Evolutionary conservation across 2,113 vertebrate genomes (phyloP).

Genomic region (Amblyopsis rosae): DNA sequence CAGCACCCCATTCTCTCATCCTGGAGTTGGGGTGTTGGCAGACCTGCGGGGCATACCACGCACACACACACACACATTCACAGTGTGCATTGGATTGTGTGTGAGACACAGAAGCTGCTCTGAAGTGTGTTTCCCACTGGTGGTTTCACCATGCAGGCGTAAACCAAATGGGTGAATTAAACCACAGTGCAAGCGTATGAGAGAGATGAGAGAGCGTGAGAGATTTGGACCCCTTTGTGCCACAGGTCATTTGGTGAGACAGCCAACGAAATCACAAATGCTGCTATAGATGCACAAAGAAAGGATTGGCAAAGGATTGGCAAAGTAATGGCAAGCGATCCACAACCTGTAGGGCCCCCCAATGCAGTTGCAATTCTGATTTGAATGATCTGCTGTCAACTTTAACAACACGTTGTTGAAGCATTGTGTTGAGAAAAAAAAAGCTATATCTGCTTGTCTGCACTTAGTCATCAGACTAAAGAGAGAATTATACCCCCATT

Average conservation of each 20-base stretch:
- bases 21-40: constrained; percentile 97
- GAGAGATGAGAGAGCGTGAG: neutral
- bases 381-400: neutral
- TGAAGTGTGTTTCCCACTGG: constrained; percentile 30
- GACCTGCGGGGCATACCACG: constrained; percentile 78
- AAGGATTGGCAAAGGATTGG: constrained; percentile 25
- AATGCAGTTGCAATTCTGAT: neutral
- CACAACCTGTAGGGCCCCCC: neutral
- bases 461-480: too few species aligned
- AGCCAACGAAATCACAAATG: constrained; percentile 33
- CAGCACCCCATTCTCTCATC: constrained; percentile 99
- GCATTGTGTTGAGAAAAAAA: too few species aligned
- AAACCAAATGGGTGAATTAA: constrained; percentile 34
- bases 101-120: neutral
- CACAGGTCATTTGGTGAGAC: constrained; percentile 25
- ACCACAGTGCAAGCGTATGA: constrained; percentile 12
- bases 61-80: constrained; percentile 51
- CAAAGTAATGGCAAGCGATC: constrained; percentile 5
- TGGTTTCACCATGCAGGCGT: constrained; percentile 23
- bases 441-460: too few species aligned
- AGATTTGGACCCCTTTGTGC: constrained; percentile 34
- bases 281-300: constrained; percentile 32
- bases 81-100: neutral
- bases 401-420: too few species aligned
- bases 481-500: too few species aligned